phyloP scores from a whole-genome alignment of 2,113 vertebrate species.

The Platysteira castanea region DNA sequence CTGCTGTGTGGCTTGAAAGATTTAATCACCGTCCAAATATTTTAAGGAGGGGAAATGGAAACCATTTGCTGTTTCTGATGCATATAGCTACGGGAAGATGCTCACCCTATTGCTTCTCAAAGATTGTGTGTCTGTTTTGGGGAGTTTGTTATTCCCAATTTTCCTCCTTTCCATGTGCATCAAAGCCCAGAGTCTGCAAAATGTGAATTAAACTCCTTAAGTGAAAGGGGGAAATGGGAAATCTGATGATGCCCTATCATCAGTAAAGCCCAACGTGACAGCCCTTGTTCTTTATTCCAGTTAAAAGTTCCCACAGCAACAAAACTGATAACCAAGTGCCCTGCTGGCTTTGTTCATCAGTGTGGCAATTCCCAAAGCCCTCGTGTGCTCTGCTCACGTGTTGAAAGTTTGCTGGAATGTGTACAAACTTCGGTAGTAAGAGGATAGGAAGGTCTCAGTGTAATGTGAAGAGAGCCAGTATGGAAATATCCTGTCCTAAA shows the following conservation, averaged over 20 bases:
- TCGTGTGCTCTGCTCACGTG: background rate
- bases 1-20: slow-evolving; percentile 7
- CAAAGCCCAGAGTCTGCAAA: background rate
- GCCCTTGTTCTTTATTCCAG: background rate
- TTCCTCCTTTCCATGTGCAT: background rate
- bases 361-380: background rate
- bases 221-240: background rate
- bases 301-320: background rate
- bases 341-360: background rate
- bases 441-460: slow-evolving; percentile 45
- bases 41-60: slow-evolving; percentile 14
- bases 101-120: background rate
- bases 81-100: background rate
- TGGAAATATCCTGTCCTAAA: slow-evolving; percentile 56
- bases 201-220: background rate
- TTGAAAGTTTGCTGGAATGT: slow-evolving; percentile 61
- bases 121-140: background rate
- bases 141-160: background rate
- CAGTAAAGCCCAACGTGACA: background rate
- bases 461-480: slow-evolving; percentile 48
- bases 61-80: background rate
- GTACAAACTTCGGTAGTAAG: slow-evolving; percentile 38
- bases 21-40: background rate
- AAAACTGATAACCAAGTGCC: background rate
- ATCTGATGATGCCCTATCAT: background rate